phyloP scores from a whole-genome alignment of 2,888 invertebrate genomes.

The Alsophila aescularia region DNA sequence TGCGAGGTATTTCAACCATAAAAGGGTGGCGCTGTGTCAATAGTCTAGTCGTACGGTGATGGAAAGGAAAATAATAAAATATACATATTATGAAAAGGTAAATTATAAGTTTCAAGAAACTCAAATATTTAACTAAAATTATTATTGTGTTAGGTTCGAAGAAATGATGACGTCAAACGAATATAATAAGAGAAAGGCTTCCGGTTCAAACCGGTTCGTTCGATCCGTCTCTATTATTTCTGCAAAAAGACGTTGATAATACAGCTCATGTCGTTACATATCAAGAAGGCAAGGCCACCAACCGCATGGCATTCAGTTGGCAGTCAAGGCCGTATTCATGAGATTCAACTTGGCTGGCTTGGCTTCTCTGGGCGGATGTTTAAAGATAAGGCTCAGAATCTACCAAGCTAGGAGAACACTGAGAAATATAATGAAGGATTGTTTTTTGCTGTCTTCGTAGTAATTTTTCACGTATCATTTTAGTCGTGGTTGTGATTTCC shows the following conservation, averaged over 20 bases:
- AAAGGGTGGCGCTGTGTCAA: too few species aligned
- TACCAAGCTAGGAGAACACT: not conserved
- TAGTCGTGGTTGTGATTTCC: too few species aligned
- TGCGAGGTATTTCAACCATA: too few species aligned
- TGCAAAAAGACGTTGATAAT: slow-evolving; percentile 18
- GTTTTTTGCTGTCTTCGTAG: too few species aligned
- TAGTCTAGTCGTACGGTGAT: too few species aligned
- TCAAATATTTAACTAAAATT: too few species aligned
- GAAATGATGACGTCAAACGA: not conserved
- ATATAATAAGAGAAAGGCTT: slow-evolving; percentile 64
- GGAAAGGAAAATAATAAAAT: too few species aligned
- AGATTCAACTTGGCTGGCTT: slow-evolving; percentile 21
- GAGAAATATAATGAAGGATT: too few species aligned
- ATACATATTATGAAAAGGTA: too few species aligned
- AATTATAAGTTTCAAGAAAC: too few species aligned
- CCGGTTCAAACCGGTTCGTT: slow-evolving; percentile 58
- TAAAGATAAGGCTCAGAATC: not conserved
- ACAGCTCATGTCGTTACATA: slow-evolving; percentile 34
- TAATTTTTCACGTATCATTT: too few species aligned
- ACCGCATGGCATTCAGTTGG: slow-evolving; percentile 44
- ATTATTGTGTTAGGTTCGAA: not conserved
- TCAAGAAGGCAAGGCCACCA: slow-evolving; percentile 50
- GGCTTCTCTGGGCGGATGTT: slow-evolving; percentile 3
- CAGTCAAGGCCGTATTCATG: slow-evolving; percentile 26
- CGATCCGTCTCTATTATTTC: not conserved